Conservation (phyloP, 2,113 vertebrate species). For the Misgurnus anguillicaudatus region DNA sequence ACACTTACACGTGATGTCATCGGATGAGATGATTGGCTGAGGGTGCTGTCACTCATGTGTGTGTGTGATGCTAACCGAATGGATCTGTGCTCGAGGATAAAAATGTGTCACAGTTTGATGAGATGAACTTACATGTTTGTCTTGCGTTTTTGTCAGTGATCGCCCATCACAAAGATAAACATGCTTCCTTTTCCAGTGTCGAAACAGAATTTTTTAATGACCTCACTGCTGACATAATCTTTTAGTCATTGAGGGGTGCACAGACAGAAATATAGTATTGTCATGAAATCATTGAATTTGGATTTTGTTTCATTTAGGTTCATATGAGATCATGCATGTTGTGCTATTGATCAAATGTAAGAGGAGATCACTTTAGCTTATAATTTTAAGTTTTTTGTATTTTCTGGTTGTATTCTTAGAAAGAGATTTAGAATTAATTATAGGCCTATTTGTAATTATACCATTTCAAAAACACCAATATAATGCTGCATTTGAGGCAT, state of each 20-base stretch:
- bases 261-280: neutral
- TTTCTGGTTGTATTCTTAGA: too few species aligned
- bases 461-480: too few species aligned
- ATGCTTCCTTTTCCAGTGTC: conserved; percentile 8
- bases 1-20: conserved; percentile 19
- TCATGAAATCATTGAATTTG: too few species aligned
- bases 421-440: too few species aligned
- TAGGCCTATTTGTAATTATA: too few species aligned
- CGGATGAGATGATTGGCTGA: conserved; percentile 15
- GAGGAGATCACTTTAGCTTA: too few species aligned
- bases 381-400: too few species aligned
- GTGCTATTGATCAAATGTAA: too few species aligned
- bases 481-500: too few species aligned
- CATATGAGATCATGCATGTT: too few species aligned
- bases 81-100: neutral
- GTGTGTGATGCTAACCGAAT: conserved; percentile 19
- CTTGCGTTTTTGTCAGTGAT: conserved; percentile 48
- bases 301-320: too few species aligned
- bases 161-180: neutral
- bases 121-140: neutral
- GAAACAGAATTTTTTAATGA: neutral
- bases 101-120: neutral
- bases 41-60: neutral
- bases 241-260: neutral
- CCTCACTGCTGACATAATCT: too few species aligned